Conservation (phyloP, 1,140 invertebrate species). For the Tetragnatha versicolor region DNA sequence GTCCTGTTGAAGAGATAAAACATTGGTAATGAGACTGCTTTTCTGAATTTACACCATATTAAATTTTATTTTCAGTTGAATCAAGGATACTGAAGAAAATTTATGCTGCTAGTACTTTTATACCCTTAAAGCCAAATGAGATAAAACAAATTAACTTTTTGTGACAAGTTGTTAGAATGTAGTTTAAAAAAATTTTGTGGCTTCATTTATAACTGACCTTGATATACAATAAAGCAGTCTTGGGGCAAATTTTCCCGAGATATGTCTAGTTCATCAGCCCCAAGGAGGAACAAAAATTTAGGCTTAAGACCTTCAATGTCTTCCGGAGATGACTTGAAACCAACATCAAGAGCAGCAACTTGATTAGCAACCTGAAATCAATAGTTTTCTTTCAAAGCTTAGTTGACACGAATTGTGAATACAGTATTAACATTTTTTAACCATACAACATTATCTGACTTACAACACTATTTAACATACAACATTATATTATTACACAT, state of each 20-base stretch:
- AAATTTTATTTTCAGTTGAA: too few species aligned
- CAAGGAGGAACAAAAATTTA: conserved; percentile 87
- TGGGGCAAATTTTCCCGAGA: conserved; percentile 78
- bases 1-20: conserved; percentile 70
- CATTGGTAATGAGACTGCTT: not conserved
- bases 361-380: conserved; percentile 69
- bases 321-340: conserved; percentile 83
- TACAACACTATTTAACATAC: not conserved
- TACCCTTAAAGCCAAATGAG: too few species aligned
- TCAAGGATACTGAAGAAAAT: too few species aligned
- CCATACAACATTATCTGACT: too few species aligned
- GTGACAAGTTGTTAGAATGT: too few species aligned
- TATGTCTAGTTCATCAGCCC: conserved; percentile 87
- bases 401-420: too few species aligned
- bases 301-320: conserved; percentile 72
- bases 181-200: too few species aligned
- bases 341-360: conserved; percentile 95
- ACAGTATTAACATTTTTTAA: too few species aligned
- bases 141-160: too few species aligned
- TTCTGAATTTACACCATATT: too few species aligned
- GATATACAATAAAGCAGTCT: conserved; percentile 91
- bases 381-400: not conserved
- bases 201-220: conserved; percentile 67
- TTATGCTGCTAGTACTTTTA: too few species aligned
- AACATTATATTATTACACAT: too few species aligned